Evolutionary conservation across 2,797 vertebrate species (phyloP).

Genomic region (Sebastes variabilis): DNA sequence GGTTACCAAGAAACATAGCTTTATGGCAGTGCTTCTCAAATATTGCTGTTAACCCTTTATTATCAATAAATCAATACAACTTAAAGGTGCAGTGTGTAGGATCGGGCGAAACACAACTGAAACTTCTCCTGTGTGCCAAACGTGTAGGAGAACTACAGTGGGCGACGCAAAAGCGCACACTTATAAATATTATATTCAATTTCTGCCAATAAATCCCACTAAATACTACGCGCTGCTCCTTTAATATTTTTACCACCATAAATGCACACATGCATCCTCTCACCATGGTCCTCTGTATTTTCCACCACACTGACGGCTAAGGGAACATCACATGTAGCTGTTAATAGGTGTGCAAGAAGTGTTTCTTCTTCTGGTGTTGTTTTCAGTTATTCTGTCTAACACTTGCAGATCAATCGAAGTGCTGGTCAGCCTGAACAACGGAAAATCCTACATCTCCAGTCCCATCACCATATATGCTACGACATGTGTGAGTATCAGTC

Average conservation of each 20-base stretch:
- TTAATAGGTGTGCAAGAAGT: background rate
- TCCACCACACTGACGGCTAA: background rate
- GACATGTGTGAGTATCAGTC: conserved; percentile 89
- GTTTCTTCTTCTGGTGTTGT: background rate
- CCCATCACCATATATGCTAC: conserved; percentile 89
- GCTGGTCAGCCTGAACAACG: conserved; percentile 91
- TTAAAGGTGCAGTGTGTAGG: background rate
- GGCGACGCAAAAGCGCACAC: no score
- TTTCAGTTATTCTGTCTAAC: background rate
- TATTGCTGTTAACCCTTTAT: background rate
- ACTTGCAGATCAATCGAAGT: conserved; percentile 89
- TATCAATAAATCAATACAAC: background rate
- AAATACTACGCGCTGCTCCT: no score
- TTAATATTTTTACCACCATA: background rate
- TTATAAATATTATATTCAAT: no score
- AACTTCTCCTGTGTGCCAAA: no score
- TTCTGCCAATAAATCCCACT: no score
- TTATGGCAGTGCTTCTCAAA: background rate
- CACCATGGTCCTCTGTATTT: background rate
- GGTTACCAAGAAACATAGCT: background rate
- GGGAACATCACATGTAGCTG: background rate
- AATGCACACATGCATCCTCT: background rate
- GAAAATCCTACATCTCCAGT: conserved; percentile 89
- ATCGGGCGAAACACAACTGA: no score
- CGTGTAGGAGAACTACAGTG: no score